Conservation (phyloP, 2,113 vertebrate species). For the Antidorcas marsupialis region DNA sequence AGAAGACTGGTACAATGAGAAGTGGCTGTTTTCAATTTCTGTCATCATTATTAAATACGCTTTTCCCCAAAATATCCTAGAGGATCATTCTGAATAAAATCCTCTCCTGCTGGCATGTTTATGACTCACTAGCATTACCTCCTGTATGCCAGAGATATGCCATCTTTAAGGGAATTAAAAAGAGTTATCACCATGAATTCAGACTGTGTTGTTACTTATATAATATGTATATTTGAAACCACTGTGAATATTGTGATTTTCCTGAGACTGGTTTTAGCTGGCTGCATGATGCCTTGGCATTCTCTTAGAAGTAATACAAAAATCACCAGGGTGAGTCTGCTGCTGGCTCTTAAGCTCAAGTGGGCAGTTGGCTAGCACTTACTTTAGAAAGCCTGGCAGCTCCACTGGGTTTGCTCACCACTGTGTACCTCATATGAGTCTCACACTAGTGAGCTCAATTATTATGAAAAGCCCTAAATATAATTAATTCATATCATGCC, state of each 20-base stretch:
- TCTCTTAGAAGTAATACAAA: slow-evolving; percentile 47
- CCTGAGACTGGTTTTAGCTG: slow-evolving; percentile 33
- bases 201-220: slow-evolving; percentile 32
- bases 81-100: not conserved
- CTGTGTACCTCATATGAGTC: slow-evolving; percentile 15
- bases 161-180: slow-evolving; percentile 17
- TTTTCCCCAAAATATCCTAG: not conserved
- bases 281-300: not conserved
- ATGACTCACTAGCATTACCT: not conserved
- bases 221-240: slow-evolving; percentile 3
- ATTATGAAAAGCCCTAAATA: slow-evolving; percentile 44
- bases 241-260: slow-evolving; percentile 52
- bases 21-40: not conserved
- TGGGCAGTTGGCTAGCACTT: slow-evolving; percentile 64
- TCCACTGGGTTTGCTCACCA: slow-evolving; percentile 61
- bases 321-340: slow-evolving; percentile 68
- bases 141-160: not conserved
- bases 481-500: slow-evolving; percentile 66
- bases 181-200: not conserved
- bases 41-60: not conserved
- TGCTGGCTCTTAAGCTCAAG: slow-evolving; percentile 60
- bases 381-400: slow-evolving; percentile 65
- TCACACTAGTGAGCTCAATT: not conserved
- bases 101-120: not conserved
- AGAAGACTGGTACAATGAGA: not conserved